phyloP scores from a whole-genome alignment of 2,797 vertebrate genomes.

The Ctenosaura bakeri region DNA sequence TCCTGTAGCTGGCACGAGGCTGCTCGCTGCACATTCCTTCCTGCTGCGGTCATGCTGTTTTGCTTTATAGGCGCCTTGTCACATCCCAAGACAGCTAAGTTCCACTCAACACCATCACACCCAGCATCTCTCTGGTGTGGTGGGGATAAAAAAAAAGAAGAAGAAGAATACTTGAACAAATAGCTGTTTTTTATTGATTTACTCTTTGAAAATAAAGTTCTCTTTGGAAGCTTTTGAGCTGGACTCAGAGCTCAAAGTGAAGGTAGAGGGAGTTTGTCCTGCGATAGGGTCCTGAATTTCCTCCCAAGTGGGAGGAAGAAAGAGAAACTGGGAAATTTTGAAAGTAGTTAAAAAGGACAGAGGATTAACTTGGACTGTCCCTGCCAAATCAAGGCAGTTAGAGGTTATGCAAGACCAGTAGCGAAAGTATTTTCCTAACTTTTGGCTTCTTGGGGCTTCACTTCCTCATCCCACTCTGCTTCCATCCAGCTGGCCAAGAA shows the following conservation, averaged over 20 bases:
- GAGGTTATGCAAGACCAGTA: neutral
- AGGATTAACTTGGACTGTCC: no score
- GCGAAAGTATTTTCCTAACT: neutral
- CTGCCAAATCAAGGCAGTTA: no score
- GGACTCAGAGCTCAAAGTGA: neutral
- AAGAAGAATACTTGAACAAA: neutral
- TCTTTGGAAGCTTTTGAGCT: neutral
- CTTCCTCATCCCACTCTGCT: neutral
- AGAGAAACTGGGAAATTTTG: no score
- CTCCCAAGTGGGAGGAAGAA: neutral
- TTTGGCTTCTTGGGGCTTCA: neutral
- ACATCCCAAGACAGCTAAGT: constrained; percentile 19
- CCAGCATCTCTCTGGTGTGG: neutral
- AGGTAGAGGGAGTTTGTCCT: neutral
- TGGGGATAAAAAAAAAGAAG: neutral
- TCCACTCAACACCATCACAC: constrained; percentile 47
- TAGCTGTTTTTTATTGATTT: neutral
- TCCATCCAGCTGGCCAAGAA: neutral
- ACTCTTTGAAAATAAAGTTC: neutral
- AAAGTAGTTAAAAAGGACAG: no score
- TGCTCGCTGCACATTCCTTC: constrained; percentile 12
- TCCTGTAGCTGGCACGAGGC: neutral
- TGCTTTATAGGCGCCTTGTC: constrained; percentile 3
- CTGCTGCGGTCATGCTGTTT: neutral
- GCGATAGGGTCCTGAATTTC: neutral